Percentiles rank a stretch among this genome's conserved stretches.
Evolutionary conservation across 2,888 invertebrate species (phyloP).

Genomic region (Agrilus cyanescens): DNA sequence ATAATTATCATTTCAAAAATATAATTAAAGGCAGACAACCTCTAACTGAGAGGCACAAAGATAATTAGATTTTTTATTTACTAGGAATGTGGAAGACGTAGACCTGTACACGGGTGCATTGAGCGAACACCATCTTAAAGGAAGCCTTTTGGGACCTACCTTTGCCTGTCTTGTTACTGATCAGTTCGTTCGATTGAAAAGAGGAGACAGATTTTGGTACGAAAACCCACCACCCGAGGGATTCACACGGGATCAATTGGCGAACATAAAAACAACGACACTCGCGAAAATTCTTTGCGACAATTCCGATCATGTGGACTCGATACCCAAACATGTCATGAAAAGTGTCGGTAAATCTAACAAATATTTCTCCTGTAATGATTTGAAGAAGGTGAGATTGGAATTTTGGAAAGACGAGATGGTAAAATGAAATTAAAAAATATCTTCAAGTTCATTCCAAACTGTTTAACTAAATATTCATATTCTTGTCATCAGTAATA

Average conservation of each 20-base stretch:
- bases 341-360: slow-evolving; percentile 40
- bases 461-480: too few species aligned
- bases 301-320: slow-evolving; percentile 54
- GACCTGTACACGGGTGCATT: slow-evolving; percentile 82
- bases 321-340: slow-evolving; percentile 60
- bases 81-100: slow-evolving; percentile 63
- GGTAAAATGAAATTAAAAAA: too few species aligned
- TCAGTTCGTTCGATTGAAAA: slow-evolving; percentile 71
- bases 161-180: slow-evolving; percentile 73
- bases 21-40: too few species aligned
- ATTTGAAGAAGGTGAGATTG: slow-evolving; percentile 46
- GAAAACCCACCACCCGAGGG: slow-evolving; percentile 55
- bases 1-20: too few species aligned
- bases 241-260: slow-evolving; percentile 65
- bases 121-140: slow-evolving; percentile 61
- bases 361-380: slow-evolving; percentile 53
- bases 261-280: slow-evolving; percentile 66
- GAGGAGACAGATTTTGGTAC: slow-evolving; percentile 83
- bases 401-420: slow-evolving; percentile 41
- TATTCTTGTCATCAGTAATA: too few species aligned
- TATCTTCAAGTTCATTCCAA: too few species aligned
- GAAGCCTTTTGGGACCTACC: slow-evolving; percentile 71
- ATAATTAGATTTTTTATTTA: slow-evolving; percentile 12
- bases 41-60: neutral
- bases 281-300: slow-evolving; percentile 66